Conservation (phyloP, 2,888 invertebrate genomes). For the Melanophora roralis region DNA sequence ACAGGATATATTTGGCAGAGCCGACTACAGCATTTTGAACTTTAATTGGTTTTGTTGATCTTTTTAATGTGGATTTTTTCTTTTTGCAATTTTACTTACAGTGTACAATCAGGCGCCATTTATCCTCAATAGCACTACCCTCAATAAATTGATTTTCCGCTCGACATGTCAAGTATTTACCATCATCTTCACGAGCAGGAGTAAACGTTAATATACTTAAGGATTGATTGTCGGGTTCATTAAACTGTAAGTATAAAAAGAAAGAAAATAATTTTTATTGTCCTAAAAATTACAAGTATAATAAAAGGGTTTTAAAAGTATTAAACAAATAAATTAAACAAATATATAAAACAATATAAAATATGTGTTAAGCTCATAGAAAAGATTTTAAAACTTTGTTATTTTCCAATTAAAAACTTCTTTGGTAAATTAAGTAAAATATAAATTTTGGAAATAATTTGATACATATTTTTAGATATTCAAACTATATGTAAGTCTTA, state of each 20-base stretch:
- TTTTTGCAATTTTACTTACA: conserved; percentile 81
- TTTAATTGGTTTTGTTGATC: conserved; percentile 34
- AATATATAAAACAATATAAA: no score
- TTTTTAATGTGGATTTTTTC: conserved; percentile 13
- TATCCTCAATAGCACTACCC: conserved; percentile 90
- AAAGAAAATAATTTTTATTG: no score
- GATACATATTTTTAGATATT: no score
- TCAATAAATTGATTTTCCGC: conserved; percentile 91
- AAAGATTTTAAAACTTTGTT: no score
- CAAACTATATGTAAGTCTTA: no score
- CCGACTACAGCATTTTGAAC: conserved; percentile 9
- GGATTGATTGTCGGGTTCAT: conserved; percentile 88
- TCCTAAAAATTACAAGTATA: no score
- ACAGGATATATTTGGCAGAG: no score
- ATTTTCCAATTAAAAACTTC: no score
- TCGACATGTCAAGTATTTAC: conserved; percentile 91
- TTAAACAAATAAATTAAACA: not conserved
- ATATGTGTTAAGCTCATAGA: no score
- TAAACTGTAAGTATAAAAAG: conserved; percentile 80
- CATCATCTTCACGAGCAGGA: conserved; percentile 91
- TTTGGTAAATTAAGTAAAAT: no score
- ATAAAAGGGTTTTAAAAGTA: not conserved
- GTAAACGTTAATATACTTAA: conserved; percentile 89
- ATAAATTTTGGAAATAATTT: no score
- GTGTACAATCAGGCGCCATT: conserved; percentile 91